Evolutionary conservation across 2,888 invertebrate species (phyloP), one percentile per base, ranked within the genome.

Genomic region (Biston stratarius): DNA sequence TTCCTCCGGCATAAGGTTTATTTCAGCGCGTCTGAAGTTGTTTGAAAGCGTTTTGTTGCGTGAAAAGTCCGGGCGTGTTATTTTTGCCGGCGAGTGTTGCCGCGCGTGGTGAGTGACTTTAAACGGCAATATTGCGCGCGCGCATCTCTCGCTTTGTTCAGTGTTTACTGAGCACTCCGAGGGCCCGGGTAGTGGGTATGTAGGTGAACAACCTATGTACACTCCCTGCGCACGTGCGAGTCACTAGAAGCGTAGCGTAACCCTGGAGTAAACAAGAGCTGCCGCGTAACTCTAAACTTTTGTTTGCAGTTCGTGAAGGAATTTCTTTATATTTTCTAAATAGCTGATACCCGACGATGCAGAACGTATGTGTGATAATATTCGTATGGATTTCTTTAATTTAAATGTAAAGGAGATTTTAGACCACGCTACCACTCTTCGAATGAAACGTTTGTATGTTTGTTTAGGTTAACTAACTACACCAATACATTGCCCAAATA

Each of bases 41-140:
- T 40, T 53, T 36, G 14, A 15, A 15, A 36, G 52, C 10, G 40
- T 33, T n/a, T 8, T 5, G 68, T 65, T 59, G 65, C 14, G 53
- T 75, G 86, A 89, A 89, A 89, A 87, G 87, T 88, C 85, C 84
- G 85, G 83, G 83, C 76, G 83, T 89, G 93, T 92, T 94, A 94
- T 94, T 94, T 94, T 92, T 87, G 92, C 90, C 84, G 84, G 87
- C 85, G 85, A 77, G 85, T 89, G 55, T 88, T 89, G 86, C 89
- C 85, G 84, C 86, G 88, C 86, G 72, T 67, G 72, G 83, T 83
- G 87, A 88, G 86, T 89, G 90, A 79, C 93, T 92, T 91, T 82
- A 93, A 92, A 93, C 92, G 93, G 93, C 89, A 88, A 92, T 88
- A 85, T 76, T 74, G 70, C 70, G 74, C 77, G 78, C 79, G 81